Evolutionary conservation across 2,888 invertebrate species (phyloP).

Genomic region (Luperina testacea): DNA sequence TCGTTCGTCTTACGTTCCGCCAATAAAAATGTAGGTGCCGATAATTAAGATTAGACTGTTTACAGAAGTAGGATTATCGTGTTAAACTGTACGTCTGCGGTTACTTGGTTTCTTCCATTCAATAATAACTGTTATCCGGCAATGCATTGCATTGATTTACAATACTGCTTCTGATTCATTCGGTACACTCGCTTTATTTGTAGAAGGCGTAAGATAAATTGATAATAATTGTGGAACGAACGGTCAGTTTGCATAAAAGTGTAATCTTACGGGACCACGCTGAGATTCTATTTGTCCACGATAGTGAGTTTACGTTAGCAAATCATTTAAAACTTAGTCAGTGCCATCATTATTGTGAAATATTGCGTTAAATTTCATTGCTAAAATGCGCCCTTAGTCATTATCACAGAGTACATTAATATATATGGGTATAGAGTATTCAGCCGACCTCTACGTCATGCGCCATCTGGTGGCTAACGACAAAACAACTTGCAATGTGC

Average conservation of each 20-base stretch:
- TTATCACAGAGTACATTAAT: no score
- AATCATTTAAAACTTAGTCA: background rate
- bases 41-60: conserved; percentile 36
- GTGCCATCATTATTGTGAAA: background rate
- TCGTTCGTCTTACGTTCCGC: background rate
- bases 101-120: conserved; percentile 72
- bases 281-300: background rate
- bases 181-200: conserved; percentile 27
- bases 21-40: conserved; percentile 20
- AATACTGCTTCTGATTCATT: conserved; percentile 50
- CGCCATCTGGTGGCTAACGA: no score
- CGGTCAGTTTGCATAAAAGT: conserved; percentile 4
- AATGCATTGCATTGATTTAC: conserved; percentile 49
- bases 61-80: conserved; percentile 44
- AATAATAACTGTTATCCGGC: conserved; percentile 56
- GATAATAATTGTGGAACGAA: conserved; percentile 27
- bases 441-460: no score
- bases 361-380: background rate
- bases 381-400: background rate
- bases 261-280: background rate
- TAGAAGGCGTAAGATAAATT: conserved; percentile 50
- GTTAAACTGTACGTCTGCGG: conserved; percentile 30
- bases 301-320: background rate
- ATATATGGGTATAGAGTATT: no score
- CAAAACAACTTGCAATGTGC: no score